Evolutionary conservation across 2,888 invertebrate species (phyloP).

Genomic region (Eristalinus sepulchralis): DNA sequence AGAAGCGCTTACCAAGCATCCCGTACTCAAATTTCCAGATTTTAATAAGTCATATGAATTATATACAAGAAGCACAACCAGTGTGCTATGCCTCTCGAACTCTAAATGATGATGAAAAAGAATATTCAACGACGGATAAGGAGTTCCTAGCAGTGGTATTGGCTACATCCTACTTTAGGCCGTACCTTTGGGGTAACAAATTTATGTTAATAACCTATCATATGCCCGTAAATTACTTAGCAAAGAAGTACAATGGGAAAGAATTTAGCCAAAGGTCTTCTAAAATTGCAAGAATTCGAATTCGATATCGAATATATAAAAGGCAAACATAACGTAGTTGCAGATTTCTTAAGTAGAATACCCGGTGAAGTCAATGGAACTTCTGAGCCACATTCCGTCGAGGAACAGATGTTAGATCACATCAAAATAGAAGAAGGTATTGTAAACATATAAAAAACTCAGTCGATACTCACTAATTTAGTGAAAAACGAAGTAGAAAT

Average conservation of each 20-base stretch:
- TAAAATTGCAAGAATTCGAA: neutral
- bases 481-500: neutral
- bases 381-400: neutral
- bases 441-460: neutral
- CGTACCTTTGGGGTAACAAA: no score
- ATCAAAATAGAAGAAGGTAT: no score
- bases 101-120: slow-evolving; percentile 59
- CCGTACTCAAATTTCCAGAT: slow-evolving; percentile 44
- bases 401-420: no score
- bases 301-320: neutral
- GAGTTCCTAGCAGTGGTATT: neutral
- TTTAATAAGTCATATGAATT: slow-evolving; percentile 53
- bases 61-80: slow-evolving; percentile 52
- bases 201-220: no score
- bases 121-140: slow-evolving; percentile 65
- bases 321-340: neutral
- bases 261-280: no score
- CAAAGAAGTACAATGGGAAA: no score
- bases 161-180: no score
- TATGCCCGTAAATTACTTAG: no score
- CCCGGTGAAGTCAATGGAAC: neutral
- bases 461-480: neutral
- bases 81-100: slow-evolving; percentile 65
- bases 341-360: neutral
- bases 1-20: slow-evolving; percentile 11